Evolutionary conservation across 2,797 vertebrate genomes (phyloP).

Genomic region (Rhynchotus rufescens): DNA sequence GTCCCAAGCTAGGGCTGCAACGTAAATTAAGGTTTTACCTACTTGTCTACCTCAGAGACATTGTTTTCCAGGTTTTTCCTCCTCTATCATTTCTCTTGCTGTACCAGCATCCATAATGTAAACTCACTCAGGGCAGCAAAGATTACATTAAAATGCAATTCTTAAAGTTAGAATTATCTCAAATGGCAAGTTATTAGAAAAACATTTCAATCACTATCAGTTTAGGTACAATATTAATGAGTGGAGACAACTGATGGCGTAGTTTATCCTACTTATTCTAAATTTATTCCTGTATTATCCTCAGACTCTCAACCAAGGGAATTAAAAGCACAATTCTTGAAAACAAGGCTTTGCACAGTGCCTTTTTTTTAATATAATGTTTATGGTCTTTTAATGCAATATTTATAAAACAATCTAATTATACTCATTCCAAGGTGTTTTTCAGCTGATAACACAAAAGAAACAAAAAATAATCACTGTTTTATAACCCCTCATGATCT

Average conservation of each 20-base stretch:
- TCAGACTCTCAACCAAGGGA: slow-evolving; percentile 26
- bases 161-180: not conserved
- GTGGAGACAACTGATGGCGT: not conserved
- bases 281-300: not conserved
- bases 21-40: slow-evolving; percentile 39
- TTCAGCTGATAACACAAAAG: slow-evolving; percentile 27
- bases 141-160: slow-evolving; percentile 15
- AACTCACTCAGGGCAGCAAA: not conserved
- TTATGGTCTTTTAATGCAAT: slow-evolving; percentile 23
- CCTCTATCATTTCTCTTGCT: not conserved
- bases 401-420: slow-evolving; percentile 51
- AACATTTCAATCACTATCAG: not conserved
- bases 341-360: slow-evolving; percentile 43
- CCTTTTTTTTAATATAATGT: not conserved
- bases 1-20: not conserved
- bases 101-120: not conserved
- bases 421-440: slow-evolving; percentile 35
- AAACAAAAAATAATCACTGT: not conserved
- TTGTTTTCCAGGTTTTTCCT: slow-evolving; percentile 9
- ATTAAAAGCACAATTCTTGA: slow-evolving; percentile 7
- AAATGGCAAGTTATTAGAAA: not conserved
- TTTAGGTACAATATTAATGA: slow-evolving; percentile 28
- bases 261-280: slow-evolving; percentile 2
- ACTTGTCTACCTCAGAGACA: not conserved
- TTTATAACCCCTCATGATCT: not conserved